Evolutionary conservation across 2,888 invertebrate genomes (phyloP), one percentile per base, ranked within the genome.

Genomic region (Tipula confusa): DNA sequence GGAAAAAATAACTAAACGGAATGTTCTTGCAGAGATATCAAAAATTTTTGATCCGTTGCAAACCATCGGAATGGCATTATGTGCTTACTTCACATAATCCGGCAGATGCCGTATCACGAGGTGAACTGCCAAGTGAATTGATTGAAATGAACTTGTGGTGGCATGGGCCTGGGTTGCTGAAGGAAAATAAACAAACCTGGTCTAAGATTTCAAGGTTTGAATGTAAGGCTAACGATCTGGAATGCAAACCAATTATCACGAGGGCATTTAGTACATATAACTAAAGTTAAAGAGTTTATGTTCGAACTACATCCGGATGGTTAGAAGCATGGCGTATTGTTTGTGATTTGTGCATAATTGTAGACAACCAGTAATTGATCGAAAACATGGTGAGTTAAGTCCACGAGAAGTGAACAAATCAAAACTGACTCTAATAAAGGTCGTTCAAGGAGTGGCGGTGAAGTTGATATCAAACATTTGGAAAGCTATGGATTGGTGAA

Each of bases 211-310:
- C 24, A 38, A 38, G 13, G 13, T 38, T 38, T 38, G 1, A 5
- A 0, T 0, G 0, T 11, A 0, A 5, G 0, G 38, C 1, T 0
- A 5, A 0, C 4, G 38, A 5, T 5, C 7, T 1, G 1, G 7
- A 38, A 38, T 5, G 1, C 4, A 38, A 38, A 38, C 1, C 7
- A 1, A 5, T 38, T 13, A 5, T 3, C 1, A 3, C 7, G 0
- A 1, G 31, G 7, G 31, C 4, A 5, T 31, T 31, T 3, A 31
- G 4, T 5, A 31, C 31, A 31, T 31, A 31, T 31, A 31, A 5
- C 31, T 3, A 3, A 31, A 3, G 3, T 7, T 31, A 7, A 31
- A 5, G 31, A 31, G 7, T 31, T 31, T 31, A 5, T 43, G 38
- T n/a, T 7, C 38, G 2, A 38, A 1, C n/a, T n/a, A 36, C n/a